Evolutionary conservation across 2,797 vertebrate genomes (phyloP).

Genomic region (Myripristis murdjan): DNA sequence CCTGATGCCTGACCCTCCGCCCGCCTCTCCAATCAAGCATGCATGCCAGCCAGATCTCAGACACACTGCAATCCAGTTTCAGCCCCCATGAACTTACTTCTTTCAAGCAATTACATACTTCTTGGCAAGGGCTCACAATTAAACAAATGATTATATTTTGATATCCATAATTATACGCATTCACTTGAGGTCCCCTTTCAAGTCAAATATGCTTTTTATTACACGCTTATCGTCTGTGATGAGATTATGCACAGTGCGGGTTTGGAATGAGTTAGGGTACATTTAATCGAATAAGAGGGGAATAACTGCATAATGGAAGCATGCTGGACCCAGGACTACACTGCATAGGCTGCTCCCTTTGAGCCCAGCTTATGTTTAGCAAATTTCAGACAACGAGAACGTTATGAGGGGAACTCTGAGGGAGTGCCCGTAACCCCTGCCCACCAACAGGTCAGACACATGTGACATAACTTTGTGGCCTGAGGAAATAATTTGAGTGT

Average conservation of each 20-base stretch:
- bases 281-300: slow-evolving; percentile 84
- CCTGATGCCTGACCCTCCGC: slow-evolving; percentile 59
- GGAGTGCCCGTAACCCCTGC: slow-evolving; percentile 49
- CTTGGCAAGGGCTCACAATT: slow-evolving; percentile 83
- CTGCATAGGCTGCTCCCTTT: slow-evolving; percentile 66
- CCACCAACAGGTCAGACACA: slow-evolving; percentile 47
- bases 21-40: slow-evolving; percentile 46
- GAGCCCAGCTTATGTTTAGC: slow-evolving; percentile 71
- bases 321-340: slow-evolving; percentile 73
- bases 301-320: slow-evolving; percentile 82
- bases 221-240: slow-evolving; percentile 80
- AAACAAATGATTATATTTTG: slow-evolving; percentile 85
- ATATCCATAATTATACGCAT: slow-evolving; percentile 84
- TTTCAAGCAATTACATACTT: slow-evolving; percentile 83
- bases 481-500: slow-evolving; percentile 13
- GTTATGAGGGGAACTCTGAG: slow-evolving; percentile 60
- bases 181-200: slow-evolving; percentile 82
- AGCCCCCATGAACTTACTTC: slow-evolving; percentile 55
- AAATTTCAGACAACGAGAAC: slow-evolving; percentile 79
- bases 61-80: slow-evolving; percentile 58
- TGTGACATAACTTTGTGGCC: slow-evolving; percentile 15
- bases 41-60: slow-evolving; percentile 56
- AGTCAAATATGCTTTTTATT: slow-evolving; percentile 84
- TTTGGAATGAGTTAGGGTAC: slow-evolving; percentile 79
- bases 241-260: slow-evolving; percentile 79